Base-by-base conservation (phyloP, 2,888 invertebrate species). In the Melinopterus prodromus region DNA sequence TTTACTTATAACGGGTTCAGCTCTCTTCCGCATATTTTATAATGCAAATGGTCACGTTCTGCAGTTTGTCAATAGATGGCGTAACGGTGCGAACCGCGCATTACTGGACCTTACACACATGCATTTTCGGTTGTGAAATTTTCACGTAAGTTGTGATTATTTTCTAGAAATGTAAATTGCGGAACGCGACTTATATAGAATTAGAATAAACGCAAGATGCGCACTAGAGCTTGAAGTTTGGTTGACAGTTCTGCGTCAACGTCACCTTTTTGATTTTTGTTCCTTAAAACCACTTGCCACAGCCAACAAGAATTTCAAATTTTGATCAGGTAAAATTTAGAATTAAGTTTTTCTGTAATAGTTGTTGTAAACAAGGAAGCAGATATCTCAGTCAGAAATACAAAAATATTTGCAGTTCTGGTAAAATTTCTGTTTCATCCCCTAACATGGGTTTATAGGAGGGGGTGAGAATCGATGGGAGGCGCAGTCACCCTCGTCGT, bases 41-140 rank as follows among this genome's bases (percentile, higher is more conserved):
- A 53, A 53, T 53, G 12, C 12, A 53, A 53, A 53, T 53, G 53
- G 53, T 53, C 53, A 53, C 53, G 53, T 53, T 53, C 53, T 53
- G 53, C 53, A 53, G 53, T 53, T 53, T 53, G 53, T 53, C 53
- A 53, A 53, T 53, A 53, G 53, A 53, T 53, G 53, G 53, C 53
- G 53, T 53, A 53, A 53, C 12, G 12, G 26, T 12, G 53, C 53
- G 5, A 53, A 53, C 53, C 12, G 53, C 7, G 53, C 53, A 53
- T 53, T 53, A 53, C 53, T 53, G 53, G 53, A 53, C 53, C 53
- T 53, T 53, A 53, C 53, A 53, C 53, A 12, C 12, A 53, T 53
- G 53, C 53, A 53, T 53, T 53, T 53, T 53, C 53, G 53, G 53
- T 53, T 53, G 53, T 53, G 53, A 53, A 53, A 53, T 53, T 53